A percentile compares a stretch with the other conserved stretches of the same genome.
Evolutionary conservation across 2,888 invertebrate genomes (phyloP).

Genomic region (Catotricha subobsoleta): DNA sequence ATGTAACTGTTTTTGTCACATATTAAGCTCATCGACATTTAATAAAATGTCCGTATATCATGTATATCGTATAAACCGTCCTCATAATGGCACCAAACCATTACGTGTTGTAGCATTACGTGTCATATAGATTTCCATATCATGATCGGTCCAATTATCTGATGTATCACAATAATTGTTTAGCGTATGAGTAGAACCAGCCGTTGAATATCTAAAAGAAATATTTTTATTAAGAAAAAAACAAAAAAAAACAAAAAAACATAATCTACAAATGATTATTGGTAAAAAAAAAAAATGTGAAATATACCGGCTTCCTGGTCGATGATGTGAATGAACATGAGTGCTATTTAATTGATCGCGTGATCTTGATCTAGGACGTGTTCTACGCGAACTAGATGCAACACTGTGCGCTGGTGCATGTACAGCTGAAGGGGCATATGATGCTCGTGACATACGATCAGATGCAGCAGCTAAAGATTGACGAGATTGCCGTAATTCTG

Average conservation of each 20-base stretch:
- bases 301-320: constrained; percentile 56
- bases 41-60: constrained; percentile 32
- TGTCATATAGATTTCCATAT: constrained; percentile 90
- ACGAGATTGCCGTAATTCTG: constrained; percentile 69
- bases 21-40: constrained; percentile 25
- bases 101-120: constrained; percentile 74
- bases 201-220: constrained; percentile 39
- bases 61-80: constrained; percentile 14
- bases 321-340: constrained; percentile 34
- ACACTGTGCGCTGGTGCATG: constrained; percentile 37
- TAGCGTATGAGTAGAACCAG: constrained; percentile 64
- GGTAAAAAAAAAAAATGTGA: background rate
- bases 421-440: constrained; percentile 48
- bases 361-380: constrained; percentile 60
- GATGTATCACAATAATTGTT: constrained; percentile 78
- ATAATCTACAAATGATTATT: background rate
- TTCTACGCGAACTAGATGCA: constrained; percentile 43
- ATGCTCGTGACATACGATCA: constrained; percentile 58
- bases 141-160: constrained; percentile 88
- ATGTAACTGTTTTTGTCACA: constrained; percentile 23
- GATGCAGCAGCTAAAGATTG: constrained; percentile 70
- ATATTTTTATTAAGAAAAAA: background rate
- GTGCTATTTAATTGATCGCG: constrained; percentile 39
- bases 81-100: constrained; percentile 65
- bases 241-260: background rate